Evolutionary conservation across 2,113 vertebrate species (phyloP).

Genomic region (Mellivora capensis): DNA sequence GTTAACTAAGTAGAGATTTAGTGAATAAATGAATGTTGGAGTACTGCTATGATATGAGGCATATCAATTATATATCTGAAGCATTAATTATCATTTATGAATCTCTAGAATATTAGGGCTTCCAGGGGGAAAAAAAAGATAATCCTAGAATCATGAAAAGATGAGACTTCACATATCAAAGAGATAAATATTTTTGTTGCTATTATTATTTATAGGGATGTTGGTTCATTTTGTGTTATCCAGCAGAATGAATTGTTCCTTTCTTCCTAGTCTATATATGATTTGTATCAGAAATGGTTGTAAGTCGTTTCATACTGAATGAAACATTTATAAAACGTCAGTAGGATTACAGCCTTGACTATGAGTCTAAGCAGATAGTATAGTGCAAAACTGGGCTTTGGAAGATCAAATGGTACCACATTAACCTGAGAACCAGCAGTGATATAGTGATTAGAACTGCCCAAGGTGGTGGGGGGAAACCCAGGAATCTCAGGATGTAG

Average conservation of each 20-base stretch:
- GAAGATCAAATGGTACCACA: not conserved
- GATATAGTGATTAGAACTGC: not conserved
- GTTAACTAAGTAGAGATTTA: not conserved
- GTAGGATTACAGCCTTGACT: not conserved
- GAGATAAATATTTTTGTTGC: not conserved
- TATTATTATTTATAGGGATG: not conserved
- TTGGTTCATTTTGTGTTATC: not conserved
- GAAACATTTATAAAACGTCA: not conserved
- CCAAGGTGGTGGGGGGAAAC: not conserved
- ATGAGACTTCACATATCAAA: not conserved
- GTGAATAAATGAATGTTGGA: not conserved
- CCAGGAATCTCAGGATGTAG: not conserved
- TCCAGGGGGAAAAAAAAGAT: not conserved
- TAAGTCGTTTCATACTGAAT: not conserved
- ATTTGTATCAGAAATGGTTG: not conserved
- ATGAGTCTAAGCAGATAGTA: not conserved
- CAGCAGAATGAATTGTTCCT: not conserved
- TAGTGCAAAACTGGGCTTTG: not conserved
- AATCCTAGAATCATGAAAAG: not conserved
- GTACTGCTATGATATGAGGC: not conserved
- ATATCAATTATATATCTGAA: conserved; percentile 21
- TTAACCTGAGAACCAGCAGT: not conserved
- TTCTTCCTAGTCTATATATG: not conserved
- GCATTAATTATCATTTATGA: not conserved
- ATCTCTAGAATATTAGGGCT: not conserved